phyloP scores from a whole-genome alignment of 2,797 vertebrate genomes.

The Sebastes kiyomatsui region DNA sequence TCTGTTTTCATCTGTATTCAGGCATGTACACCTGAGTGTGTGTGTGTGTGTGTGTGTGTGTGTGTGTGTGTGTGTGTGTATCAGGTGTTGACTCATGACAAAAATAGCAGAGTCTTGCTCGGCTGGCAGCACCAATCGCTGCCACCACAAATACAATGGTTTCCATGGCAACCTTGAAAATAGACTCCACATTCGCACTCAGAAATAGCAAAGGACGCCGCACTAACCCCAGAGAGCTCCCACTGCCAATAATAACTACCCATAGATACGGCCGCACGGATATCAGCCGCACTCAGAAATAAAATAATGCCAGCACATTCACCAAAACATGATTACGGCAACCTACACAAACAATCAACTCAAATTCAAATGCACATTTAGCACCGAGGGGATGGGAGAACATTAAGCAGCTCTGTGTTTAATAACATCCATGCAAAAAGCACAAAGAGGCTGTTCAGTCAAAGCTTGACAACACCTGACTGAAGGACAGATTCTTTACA shows the following conservation, averaged over 20 bases:
- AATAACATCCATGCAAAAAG: conserved; percentile 32
- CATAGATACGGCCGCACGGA: conserved; percentile 52
- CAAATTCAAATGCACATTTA: conserved; percentile 52
- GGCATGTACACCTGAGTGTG: conserved; percentile 29
- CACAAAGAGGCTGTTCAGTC: conserved; percentile 13
- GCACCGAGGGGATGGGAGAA: conserved; percentile 20
- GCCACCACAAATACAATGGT: conserved; percentile 87
- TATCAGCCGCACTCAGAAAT: conserved; percentile 53
- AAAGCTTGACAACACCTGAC: conserved; percentile 10
- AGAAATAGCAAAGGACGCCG: conserved; percentile 80
- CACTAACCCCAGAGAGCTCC: conserved; percentile 74
- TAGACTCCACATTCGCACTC: conserved; percentile 81
- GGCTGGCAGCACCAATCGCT: conserved; percentile 83
- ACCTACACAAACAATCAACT: conserved; percentile 64
- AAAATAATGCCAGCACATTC: conserved; percentile 58
- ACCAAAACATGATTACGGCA: conserved; percentile 64
- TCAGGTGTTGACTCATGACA: conserved; percentile 84
- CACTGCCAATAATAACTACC: conserved; percentile 73
- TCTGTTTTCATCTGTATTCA: conserved; percentile 43
- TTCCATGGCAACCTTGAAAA: conserved; percentile 86
- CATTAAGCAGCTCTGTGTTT: conserved; percentile 50
- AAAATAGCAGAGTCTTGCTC: conserved; percentile 86
- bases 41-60: conserved; percentile 12
- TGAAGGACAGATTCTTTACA: conserved; percentile 20
- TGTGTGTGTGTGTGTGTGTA: conserved; percentile 35